phyloP scores from a whole-genome alignment of 2,888 invertebrate genomes.

The Morinoia aosen region DNA sequence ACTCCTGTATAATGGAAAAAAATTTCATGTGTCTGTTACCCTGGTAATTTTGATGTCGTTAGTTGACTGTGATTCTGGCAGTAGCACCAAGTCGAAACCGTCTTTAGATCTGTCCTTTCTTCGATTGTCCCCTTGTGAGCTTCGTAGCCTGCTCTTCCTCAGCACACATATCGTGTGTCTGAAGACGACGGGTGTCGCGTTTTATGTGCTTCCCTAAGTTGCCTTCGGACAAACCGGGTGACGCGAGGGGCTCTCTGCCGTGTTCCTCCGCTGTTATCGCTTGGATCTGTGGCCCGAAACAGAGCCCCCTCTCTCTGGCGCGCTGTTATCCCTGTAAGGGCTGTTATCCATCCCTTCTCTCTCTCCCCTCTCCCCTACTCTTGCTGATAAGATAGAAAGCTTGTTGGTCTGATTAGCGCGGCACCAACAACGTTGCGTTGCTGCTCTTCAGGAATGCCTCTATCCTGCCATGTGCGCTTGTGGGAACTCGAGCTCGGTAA shows the following conservation, averaged over 20 bases:
- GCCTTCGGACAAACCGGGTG: background rate
- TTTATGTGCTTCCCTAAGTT: background rate
- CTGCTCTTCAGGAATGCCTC: background rate
- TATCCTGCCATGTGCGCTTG: background rate
- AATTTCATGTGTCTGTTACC: background rate
- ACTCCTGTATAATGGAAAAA: background rate
- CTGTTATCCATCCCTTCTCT: slow-evolving; percentile 29
- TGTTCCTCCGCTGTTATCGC: slow-evolving; percentile 26
- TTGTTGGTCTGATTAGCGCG: slow-evolving; percentile 39
- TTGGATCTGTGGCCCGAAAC: background rate
- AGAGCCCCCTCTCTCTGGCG: slow-evolving; percentile 24
- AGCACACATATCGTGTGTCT: background rate
- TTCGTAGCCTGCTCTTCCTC: background rate
- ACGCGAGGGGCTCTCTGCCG: background rate
- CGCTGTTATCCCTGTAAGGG: slow-evolving; percentile 7
- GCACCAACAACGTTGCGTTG: slow-evolving; percentile 25
- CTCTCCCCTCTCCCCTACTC: slow-evolving; percentile 6
- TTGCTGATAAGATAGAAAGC: slow-evolving; percentile 36
- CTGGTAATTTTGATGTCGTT: background rate
- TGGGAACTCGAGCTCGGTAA: background rate
- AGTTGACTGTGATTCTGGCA: background rate
- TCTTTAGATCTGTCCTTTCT: background rate
- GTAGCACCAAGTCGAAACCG: background rate
- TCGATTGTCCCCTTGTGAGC: background rate
- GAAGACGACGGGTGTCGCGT: background rate